Evolutionary conservation across 2,113 vertebrate genomes (phyloP).

Genomic region (Sceloporus tristichus): DNA sequence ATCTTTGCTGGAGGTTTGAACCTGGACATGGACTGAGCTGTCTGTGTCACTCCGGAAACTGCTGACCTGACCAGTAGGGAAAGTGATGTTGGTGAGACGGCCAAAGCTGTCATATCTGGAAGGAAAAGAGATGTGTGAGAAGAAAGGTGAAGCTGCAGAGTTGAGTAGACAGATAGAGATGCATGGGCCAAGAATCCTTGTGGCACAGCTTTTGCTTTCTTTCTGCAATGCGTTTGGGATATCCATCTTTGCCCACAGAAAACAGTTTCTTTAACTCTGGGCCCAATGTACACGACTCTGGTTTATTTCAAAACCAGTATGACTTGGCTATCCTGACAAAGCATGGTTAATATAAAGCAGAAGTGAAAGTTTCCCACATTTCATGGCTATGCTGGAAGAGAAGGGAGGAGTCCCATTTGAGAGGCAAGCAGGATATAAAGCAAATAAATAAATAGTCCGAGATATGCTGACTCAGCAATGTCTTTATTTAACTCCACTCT

Average conservation of each 20-base stretch:
- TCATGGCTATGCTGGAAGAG: no score
- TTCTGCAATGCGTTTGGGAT: background rate
- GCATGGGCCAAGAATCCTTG: background rate
- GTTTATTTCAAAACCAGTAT: background rate
- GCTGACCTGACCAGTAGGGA: slow-evolving; percentile 95
- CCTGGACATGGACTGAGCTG: slow-evolving; percentile 91
- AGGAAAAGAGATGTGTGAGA: background rate
- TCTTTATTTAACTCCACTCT: no score
- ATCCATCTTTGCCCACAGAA: background rate
- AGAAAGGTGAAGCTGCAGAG: background rate
- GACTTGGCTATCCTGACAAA: background rate
- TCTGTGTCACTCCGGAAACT: slow-evolving; percentile 93
- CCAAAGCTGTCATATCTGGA: slow-evolving; percentile 94
- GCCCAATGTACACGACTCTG: background rate
- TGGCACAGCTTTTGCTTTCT: slow-evolving; percentile 29
- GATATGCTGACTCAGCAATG: no score
- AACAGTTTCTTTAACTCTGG: background rate
- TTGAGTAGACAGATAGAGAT: no score
- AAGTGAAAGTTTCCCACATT: no score
- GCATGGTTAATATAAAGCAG: background rate
- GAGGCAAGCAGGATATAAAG: no score
- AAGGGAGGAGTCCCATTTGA: no score
- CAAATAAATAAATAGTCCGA: no score
- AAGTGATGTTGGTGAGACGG: slow-evolving; percentile 95
- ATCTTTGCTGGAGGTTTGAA: slow-evolving; percentile 94